A percentile compares a stretch with the other conserved stretches of the same genome.
Evolutionary conservation across 2,888 invertebrate genomes (phyloP).

Genomic region (Hirtodrosophila duncani): DNA sequence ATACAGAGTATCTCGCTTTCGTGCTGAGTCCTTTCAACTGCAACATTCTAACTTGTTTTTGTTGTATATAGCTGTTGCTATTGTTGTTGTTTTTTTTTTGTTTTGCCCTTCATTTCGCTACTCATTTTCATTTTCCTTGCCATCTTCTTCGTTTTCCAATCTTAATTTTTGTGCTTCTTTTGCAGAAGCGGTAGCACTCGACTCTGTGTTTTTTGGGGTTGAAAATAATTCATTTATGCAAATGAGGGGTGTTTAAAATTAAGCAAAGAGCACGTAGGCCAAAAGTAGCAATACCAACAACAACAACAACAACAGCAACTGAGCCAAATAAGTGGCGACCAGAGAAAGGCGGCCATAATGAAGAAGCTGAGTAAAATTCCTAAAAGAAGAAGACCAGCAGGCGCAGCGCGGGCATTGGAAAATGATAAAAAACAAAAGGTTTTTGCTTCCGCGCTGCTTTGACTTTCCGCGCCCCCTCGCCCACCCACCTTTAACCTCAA

Average conservation of each 20-base stretch:
- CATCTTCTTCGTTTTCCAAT: slow-evolving; percentile 57
- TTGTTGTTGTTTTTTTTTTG: slow-evolving; percentile 24
- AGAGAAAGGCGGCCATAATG: slow-evolving; percentile 51
- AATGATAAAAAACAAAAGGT: slow-evolving; percentile 70
- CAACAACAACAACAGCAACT: slow-evolving; percentile 12
- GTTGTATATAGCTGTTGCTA: no score
- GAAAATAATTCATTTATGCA: slow-evolving; percentile 76
- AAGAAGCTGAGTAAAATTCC: slow-evolving; percentile 53
- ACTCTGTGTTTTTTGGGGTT: slow-evolving; percentile 63
- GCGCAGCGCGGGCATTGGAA: slow-evolving; percentile 55
- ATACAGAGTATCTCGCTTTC: no score
- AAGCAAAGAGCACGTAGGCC: slow-evolving; percentile 71
- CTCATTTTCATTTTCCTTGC: slow-evolving; percentile 46
- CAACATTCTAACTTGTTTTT: no score
- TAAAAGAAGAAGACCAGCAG: slow-evolving; percentile 11
- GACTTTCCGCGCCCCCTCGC: slow-evolving; percentile 1
- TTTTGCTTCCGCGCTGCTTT: slow-evolving; percentile 22
- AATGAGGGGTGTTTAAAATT: slow-evolving; percentile 75
- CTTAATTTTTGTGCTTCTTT: slow-evolving; percentile 59
- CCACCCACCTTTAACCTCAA: neutral
- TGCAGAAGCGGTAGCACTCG: neutral
- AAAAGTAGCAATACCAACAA: slow-evolving; percentile 51
- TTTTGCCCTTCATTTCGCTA: slow-evolving; percentile 47
- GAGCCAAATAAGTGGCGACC: neutral
- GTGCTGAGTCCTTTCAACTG: no score